Base-by-base conservation (phyloP, 1,140 invertebrate genomes). In the Drosophila carrolli region DNA sequence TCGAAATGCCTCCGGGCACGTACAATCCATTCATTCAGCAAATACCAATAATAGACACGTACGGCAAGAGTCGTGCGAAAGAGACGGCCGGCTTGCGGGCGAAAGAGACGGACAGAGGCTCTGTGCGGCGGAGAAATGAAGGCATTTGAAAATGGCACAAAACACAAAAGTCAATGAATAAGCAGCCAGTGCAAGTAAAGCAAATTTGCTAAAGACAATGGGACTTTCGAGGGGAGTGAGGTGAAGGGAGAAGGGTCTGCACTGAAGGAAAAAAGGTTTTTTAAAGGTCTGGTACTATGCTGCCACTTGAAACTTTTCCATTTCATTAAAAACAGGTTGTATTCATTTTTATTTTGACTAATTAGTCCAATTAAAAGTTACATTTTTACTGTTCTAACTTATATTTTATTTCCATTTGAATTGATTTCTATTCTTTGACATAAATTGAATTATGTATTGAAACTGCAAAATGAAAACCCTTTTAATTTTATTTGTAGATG, bases 1-100 rank as follows among this genome's bases (percentile, higher is more conserved):
- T 81, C 76, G 84, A 81, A 76, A 89, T 84, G 84, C 80, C 84
- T 88, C 59, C 14, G 80, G 80, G 84, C 84, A 88, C 84, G 84
- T 88, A 88, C 84, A 88, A 88, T 80, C 84, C 84, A 88, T 88
- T 88, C 84, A 89, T 88, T 88, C 84, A 88, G 84, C 84, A 88
- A 88, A 88, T 88, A 88, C 84, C 84, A 88, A 88, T 88, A 88
- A 88, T 89, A 88, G 84, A 88, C 78, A 88, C 83, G 83, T 88
- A 88, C 83, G 73, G 56, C 37, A 38, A 51, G 47, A 35, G 63
- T 51, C 75, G 74, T 51, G 58, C 19, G 32, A 59, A 13, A 41
- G 50, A 58, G 63, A 70, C n/a, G 19, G 53, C 46, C 32, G 19
- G 32, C 40, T 35, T 8, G 14, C 29, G 48, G 37, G 5, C 43